A percentile compares a stretch with the other conserved stretches of the same genome.
Evolutionary conservation across 2,113 vertebrate species (phyloP).

Genomic region (Festucalex cinctus): DNA sequence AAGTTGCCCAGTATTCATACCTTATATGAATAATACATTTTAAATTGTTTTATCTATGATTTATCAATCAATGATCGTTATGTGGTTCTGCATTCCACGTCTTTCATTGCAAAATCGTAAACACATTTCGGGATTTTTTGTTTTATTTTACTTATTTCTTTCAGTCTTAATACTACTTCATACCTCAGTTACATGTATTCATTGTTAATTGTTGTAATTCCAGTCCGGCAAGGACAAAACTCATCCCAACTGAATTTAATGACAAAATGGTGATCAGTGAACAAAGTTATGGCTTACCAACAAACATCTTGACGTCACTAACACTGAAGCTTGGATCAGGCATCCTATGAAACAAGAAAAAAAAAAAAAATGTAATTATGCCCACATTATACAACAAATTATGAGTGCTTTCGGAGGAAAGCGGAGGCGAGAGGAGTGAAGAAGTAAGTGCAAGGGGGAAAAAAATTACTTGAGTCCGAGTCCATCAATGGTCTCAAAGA

Average conservation of each 20-base stretch:
- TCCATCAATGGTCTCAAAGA: slow-evolving; percentile 88
- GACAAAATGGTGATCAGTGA: not conserved
- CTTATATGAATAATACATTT: too few relatives aligned
- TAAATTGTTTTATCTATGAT: too few relatives aligned
- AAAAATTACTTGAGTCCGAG: slow-evolving; percentile 84
- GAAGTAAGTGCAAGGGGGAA: not conserved
- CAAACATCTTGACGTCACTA: slow-evolving; percentile 92
- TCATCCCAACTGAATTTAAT: not conserved
- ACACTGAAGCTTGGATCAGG: slow-evolving; percentile 91
- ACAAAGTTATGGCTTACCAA: slow-evolving; percentile 77
- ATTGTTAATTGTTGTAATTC: too few relatives aligned
- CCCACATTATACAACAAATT: not conserved
- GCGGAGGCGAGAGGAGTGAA: not conserved
- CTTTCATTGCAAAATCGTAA: too few relatives aligned
- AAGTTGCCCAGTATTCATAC: too few relatives aligned
- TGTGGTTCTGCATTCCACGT: too few relatives aligned
- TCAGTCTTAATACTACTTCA: too few relatives aligned
- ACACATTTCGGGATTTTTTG: too few relatives aligned
- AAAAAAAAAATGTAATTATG: not conserved
- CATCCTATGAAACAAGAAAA: slow-evolving; percentile 77
- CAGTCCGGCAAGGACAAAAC: too few relatives aligned
- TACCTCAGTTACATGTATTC: too few relatives aligned
- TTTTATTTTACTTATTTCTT: too few relatives aligned
- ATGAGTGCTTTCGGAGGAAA: not conserved
- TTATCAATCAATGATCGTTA: too few relatives aligned